Conservation (phyloP, 64 coral and sea anemone species). For the Stylophora pistillata region DNA sequence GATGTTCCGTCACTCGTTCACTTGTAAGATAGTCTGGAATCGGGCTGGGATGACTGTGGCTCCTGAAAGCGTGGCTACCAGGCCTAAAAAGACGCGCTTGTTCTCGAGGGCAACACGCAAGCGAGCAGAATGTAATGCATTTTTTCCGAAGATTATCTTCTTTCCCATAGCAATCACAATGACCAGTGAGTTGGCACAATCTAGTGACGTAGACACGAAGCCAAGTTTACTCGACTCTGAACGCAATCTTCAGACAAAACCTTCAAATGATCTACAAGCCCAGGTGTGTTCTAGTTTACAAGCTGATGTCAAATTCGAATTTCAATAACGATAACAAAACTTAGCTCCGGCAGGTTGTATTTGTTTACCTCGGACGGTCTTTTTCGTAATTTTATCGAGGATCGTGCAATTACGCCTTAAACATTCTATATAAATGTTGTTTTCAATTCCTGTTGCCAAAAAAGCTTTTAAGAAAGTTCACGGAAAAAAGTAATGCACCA, state of each 20-base stretch:
- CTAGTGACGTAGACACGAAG: background rate
- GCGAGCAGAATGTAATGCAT: background rate
- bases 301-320: background rate
- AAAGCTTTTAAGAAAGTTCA: too few species aligned
- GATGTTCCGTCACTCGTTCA: background rate
- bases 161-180: conserved; percentile 68
- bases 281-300: conserved; percentile 1
- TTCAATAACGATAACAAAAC: too few species aligned
- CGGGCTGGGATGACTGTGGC: background rate
- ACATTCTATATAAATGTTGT: too few species aligned
- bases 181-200: conserved; percentile 60
- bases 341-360: too few species aligned
- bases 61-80: background rate
- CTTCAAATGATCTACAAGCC: background rate
- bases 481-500: too few species aligned
- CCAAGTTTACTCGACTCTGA: background rate
- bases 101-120: background rate
- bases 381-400: too few species aligned
- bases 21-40: background rate
- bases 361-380: too few species aligned
- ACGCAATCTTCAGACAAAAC: background rate
- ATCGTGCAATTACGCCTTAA: too few species aligned
- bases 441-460: too few species aligned
- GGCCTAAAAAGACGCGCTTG: background rate
- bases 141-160: background rate